Conservation (phyloP, 1,140 invertebrate species). For the Drosophila nikananu region DNA sequence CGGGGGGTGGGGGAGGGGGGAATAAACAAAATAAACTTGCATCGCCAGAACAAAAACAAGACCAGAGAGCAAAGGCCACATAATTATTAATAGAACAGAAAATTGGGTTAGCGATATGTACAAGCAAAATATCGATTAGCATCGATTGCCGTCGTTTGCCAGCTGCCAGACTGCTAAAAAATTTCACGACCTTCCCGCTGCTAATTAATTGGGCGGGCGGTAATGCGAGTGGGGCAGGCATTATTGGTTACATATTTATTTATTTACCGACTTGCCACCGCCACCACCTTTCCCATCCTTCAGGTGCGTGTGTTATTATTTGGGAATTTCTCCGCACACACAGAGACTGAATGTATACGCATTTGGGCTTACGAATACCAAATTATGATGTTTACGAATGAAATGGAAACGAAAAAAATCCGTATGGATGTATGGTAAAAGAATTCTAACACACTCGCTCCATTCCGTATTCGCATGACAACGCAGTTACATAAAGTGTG, state of each 20-base stretch:
- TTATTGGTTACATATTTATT: conserved; percentile 7
- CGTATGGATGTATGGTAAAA: conserved; percentile 78
- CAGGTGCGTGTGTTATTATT: conserved; percentile 56
- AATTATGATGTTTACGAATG: conserved; percentile 84
- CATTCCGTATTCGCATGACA: conserved; percentile 73
- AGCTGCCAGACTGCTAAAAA: conserved; percentile 50
- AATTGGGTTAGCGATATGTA: conserved; percentile 55
- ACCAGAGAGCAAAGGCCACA: conserved; percentile 6
- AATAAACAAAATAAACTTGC: conserved; percentile 3
- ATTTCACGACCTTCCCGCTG: conserved; percentile 35
- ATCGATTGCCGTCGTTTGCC: conserved; percentile 58
- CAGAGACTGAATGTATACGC: conserved; percentile 52
- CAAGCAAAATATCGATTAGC: conserved; percentile 66
- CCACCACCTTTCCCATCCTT: background rate
- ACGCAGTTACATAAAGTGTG: conserved; percentile 80
- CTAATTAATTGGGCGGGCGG: conserved; percentile 45
- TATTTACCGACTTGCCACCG: conserved; percentile 10
- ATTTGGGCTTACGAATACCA: conserved; percentile 78
- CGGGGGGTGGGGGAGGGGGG: background rate
- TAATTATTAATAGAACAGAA: conserved; percentile 56
- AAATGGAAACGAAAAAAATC: conserved; percentile 81
- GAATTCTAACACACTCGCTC: conserved; percentile 79
- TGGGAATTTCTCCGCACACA: conserved; percentile 48
- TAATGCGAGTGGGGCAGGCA: conserved; percentile 5
- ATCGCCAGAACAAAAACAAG: background rate